phyloP scores from a whole-genome alignment of 2,113 vertebrate species.

The Melanerpes aurifrons region DNA sequence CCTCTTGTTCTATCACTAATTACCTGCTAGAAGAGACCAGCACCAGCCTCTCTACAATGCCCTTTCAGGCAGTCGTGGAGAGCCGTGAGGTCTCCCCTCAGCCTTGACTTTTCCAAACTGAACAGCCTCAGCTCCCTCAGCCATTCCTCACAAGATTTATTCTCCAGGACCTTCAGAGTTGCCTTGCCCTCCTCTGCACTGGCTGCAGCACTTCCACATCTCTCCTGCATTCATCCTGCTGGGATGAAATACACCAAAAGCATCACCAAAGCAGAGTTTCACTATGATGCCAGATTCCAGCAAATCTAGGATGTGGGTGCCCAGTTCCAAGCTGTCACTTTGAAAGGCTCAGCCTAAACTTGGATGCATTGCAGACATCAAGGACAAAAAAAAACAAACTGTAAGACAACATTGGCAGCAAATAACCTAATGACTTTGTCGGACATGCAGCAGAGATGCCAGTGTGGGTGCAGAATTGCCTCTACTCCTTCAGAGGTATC shows the following conservation, averaged over 20 bases:
- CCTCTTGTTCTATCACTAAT: too few species aligned
- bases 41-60: too few species aligned
- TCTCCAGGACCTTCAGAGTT: too few species aligned
- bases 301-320: not conserved
- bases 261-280: not conserved
- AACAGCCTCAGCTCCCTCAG: too few species aligned
- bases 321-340: not conserved
- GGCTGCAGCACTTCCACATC: too few species aligned
- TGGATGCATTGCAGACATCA: not conserved
- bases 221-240: not conserved
- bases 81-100: too few species aligned
- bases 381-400: not conserved
- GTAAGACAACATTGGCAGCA: not conserved
- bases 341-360: not conserved
- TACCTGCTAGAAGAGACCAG: too few species aligned
- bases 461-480: not conserved
- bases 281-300: not conserved
- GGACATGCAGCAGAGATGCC: not conserved
- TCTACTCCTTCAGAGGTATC: not conserved
- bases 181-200: too few species aligned
- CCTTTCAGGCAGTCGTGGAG: too few species aligned
- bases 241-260: not conserved
- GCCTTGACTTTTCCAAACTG: too few species aligned
- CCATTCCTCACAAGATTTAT: too few species aligned
- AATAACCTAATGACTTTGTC: fast-evolving